A percentile compares a stretch with the other conserved stretches of the same genome.
phyloP scores from a whole-genome alignment of 2,888 invertebrate species.

The Lamellibrachia columna region DNA sequence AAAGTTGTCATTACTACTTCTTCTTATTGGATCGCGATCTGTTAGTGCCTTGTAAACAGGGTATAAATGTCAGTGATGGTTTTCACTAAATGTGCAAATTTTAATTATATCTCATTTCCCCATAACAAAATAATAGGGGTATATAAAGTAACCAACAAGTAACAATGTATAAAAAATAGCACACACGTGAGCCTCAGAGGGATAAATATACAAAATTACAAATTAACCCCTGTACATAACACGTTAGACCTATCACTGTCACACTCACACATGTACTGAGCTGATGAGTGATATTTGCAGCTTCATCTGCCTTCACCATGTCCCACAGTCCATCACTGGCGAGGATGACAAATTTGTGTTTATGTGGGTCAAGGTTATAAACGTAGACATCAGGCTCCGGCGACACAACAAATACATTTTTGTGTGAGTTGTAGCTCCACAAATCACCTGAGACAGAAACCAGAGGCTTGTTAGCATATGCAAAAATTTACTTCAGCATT shows the following conservation, averaged over 20 bases:
- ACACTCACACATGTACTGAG: conserved; percentile 44
- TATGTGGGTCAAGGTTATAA: conserved; percentile 77
- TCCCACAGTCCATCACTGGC: conserved; percentile 98
- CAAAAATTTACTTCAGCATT: no score
- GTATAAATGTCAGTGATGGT: no score
- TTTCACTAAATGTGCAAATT: no score
- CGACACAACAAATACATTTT: conserved; percentile 94
- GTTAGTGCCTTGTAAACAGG: no score
- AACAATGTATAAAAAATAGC: no score
- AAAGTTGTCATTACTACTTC: no score
- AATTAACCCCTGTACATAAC: neutral
- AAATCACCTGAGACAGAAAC: conserved; percentile 77
- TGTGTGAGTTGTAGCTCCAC: conserved; percentile 94
- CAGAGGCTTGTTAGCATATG: neutral
- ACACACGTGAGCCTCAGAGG: no score
- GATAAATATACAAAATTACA: no score
- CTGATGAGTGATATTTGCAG: conserved; percentile 79
- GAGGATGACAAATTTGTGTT: conserved; percentile 83
- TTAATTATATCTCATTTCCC: no score
- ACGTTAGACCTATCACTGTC: neutral
- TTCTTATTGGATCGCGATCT: no score
- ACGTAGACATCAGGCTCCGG: conserved; percentile 96
- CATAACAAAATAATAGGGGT: no score
- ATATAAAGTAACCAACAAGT: no score
- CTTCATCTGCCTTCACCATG: conserved; percentile 85